Conservation (phyloP, 2,113 vertebrate genomes). For the Lanius collurio region DNA sequence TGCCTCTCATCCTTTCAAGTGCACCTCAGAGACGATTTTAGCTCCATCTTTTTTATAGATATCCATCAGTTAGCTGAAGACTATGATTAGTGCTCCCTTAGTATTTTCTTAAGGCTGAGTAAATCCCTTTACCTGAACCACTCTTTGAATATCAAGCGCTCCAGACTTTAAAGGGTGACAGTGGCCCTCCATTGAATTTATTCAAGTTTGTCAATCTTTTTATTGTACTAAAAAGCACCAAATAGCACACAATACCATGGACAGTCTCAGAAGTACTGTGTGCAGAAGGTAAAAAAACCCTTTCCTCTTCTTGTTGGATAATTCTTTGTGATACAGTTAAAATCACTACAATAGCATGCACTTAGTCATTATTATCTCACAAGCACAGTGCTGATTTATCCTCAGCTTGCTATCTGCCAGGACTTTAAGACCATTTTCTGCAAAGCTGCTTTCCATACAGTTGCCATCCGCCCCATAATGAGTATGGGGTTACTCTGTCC, state of each 20-base stretch:
- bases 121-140: background rate
- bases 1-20: background rate
- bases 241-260: background rate
- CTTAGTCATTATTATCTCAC: background rate
- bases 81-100: background rate
- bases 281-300: accelerated
- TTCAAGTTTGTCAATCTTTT: background rate
- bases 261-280: background rate
- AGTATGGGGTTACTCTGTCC: background rate
- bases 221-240: background rate
- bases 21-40: background rate
- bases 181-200: background rate
- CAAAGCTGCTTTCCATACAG: background rate
- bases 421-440: background rate
- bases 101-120: background rate
- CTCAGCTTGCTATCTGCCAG: background rate
- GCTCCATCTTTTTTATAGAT: background rate
- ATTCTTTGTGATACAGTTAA: background rate
- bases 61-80: background rate
- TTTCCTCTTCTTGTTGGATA: background rate
- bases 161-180: background rate
- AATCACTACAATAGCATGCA: background rate
- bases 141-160: background rate
- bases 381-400: background rate
- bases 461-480: background rate